Base-by-base conservation (phyloP, 2,113 vertebrate genomes). In the Morone saxatilis region DNA sequence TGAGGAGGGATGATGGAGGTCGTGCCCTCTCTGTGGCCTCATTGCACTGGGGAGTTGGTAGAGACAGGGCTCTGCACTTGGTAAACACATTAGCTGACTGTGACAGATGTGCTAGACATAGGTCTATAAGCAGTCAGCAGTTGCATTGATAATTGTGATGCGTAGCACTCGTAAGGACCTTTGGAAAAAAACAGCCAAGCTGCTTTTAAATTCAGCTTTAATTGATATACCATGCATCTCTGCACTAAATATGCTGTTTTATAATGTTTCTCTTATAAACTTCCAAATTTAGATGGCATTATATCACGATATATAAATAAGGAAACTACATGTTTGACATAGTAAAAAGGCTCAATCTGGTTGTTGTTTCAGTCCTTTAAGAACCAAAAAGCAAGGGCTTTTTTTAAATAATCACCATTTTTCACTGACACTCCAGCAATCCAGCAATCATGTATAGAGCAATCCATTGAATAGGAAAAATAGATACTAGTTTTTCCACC, bases 81-180 rank as follows among this genome's bases (percentile, higher is more conserved):
- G 73, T 79, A 83, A 87, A 79, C 67, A 71, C 68, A 89, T 89
- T 67, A 80, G 83, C 66, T 74, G 68, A 80, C 71, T 78, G 70
- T 73, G 83, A 83, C 67, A 75, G 72, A 83, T 84, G 79, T 78
- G 17, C 31, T 13, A 14, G 81, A 61, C 40, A 50, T 57, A 31
- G 63, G 56, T 69, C 45, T 79, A 9, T 19, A 48, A 71, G 61
- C 79, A 86, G 60, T 36, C 53, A 51, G 66, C 41, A 40, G 38
- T 75, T 77, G 45, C 76, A 70, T 73, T 59, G 68, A 61, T 87
- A 83, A 85, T 69, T 83, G 62, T 40, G 59, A 73, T 25, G 43
- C 4, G 2, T 70, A 48, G 60, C 2, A 9, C 16, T 31, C 0
- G 5, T 36, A 41, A 68, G 71, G 19, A 62, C 31, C 38, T 60